Conservation (phyloP, 64 coral and sea anemone genomes). For the Stichodactyla mertensii region DNA sequence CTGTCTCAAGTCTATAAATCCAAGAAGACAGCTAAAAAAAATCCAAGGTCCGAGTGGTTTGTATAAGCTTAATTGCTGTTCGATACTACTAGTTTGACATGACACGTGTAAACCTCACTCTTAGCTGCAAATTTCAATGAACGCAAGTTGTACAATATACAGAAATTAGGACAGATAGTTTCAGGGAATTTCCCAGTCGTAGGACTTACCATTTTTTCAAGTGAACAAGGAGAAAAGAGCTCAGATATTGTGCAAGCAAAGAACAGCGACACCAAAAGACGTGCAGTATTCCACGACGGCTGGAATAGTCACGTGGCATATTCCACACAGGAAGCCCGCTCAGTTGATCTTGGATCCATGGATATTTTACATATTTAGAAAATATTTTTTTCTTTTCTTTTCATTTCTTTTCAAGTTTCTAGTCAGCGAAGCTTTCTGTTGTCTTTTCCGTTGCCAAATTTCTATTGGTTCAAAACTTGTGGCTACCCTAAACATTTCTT, state of each 20-base stretch:
- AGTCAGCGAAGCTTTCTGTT: no score
- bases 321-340: constrained; percentile 15
- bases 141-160: neutral
- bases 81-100: neutral
- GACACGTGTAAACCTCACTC: neutral
- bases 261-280: neutral
- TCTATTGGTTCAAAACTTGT: no score
- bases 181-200: neutral
- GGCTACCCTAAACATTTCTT: no score
- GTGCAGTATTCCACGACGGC: neutral
- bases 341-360: neutral
- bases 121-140: neutral
- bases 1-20: no score
- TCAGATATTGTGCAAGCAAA: neutral
- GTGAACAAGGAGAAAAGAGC: neutral
- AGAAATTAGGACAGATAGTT: neutral
- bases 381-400: neutral
- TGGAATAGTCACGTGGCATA: constrained; percentile 3
- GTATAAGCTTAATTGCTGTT: no score
- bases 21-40: no score
- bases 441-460: no score
- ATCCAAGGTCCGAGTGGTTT: no score
- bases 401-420: no score
- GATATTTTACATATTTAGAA: neutral
- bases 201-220: neutral